Base-by-base conservation (phyloP, 2,797 vertebrate genomes). In the Steatocranus sp. region DNA sequence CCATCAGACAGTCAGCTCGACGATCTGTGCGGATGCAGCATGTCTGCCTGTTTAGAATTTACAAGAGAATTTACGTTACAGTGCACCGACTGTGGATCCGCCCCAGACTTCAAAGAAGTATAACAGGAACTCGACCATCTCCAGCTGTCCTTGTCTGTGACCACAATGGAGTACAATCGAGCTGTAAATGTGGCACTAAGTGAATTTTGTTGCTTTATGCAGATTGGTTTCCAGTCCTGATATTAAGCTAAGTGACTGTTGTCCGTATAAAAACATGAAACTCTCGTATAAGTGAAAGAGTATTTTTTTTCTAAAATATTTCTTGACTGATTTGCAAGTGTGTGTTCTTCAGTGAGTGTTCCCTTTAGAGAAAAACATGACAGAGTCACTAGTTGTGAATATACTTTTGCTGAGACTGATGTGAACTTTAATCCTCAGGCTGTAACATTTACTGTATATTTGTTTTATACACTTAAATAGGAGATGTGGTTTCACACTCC, bases 91-190 rank as follows among this genome's bases (percentile, higher is more conserved):
- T 53, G 23, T 25, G 11, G 11, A 53, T 53, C 11, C 20, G 11
- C 50, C 50, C 11, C 34, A 34, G 54, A 58, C 27, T 32, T 58
- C 3, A n/a, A n/a, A 58, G 30, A 34, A 58, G 9, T 7, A 1
- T 18, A n/a, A 7, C 30, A 58, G 17, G 30, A 58, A 58, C 3
- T 58, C 3, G 1, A 32, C 27, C 54, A 34, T 11, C 54, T 58
- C 30, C 54, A 34, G 54, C 30, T 58, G 6, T 11, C 30, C 30
- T 11, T 34, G 30, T 58, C 30, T 58, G 54, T 0, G 54, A 58
- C 54, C 17, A n/a, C 54, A 58, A 0, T 0, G 9, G 1, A 1
- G 30, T 7, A 58, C 30, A 32, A 34, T 58, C 2, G 3, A n/a
- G 56, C 56, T 32, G 46, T 7, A 74, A 8, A 75, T 34, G 8